phyloP scores from a whole-genome alignment of 64 coral and sea anemone genomes.

The Stichodactyla mertensii region DNA sequence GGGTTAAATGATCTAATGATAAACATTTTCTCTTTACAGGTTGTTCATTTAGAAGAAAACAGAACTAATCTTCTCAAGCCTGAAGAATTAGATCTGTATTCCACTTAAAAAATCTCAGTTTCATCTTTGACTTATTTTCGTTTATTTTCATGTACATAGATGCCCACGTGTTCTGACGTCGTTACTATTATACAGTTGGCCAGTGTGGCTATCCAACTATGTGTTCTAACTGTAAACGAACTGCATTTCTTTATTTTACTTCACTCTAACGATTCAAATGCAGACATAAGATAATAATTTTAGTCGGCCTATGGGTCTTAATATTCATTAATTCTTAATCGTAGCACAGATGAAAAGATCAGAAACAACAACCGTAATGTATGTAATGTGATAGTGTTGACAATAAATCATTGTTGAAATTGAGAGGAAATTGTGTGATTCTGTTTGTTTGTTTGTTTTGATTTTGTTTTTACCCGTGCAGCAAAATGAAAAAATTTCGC shows the following conservation, averaged over 20 bases:
- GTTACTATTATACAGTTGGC: neutral
- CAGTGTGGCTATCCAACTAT: neutral
- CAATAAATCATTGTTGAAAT: neutral
- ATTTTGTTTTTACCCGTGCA: too few relatives aligned
- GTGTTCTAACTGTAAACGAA: neutral
- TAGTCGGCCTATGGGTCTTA: neutral
- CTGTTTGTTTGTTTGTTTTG: too few relatives aligned
- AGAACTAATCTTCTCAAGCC: conserved; percentile 58
- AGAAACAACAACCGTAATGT: neutral
- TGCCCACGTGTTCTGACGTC: neutral
- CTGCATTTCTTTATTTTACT: neutral
- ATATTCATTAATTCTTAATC: neutral
- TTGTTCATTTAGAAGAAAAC: conserved; percentile 99
- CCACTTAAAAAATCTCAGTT: neutral
- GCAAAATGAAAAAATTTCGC: too few relatives aligned
- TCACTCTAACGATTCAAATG: neutral
- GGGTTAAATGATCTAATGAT: too few relatives aligned
- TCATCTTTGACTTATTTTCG: conserved; percentile 2
- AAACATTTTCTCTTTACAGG: conserved; percentile 45
- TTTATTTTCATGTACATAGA: neutral
- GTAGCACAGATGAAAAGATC: neutral
- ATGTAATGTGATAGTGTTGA: neutral
- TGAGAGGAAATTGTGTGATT: neutral
- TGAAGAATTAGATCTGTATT: conserved; percentile 27
- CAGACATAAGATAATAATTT: neutral